Evolutionary conservation across 2,113 vertebrate genomes (phyloP), one percentile per base, ranked within the genome.

Genomic region (Callorhinus ursinus): DNA sequence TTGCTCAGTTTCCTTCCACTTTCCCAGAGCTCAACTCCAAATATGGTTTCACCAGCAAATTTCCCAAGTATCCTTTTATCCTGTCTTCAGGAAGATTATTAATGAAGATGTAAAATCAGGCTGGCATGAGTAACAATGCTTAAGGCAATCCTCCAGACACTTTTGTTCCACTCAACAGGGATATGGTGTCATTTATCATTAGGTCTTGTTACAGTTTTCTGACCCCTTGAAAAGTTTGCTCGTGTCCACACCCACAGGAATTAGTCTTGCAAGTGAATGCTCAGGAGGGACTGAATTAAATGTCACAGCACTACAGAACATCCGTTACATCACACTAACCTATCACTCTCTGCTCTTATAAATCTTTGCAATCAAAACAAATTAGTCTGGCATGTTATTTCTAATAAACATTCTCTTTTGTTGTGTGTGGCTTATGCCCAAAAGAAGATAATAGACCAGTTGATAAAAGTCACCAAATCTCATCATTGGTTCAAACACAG

Each of bases 311-410:
- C 55, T 63, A 95, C 2, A 59, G 28, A 86, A 57, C 97, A 87
- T 90, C 95, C 86, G 51, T 96, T 80, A 93, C 90, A 71, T 96
- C 94, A 96, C 51, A 88, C 84, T 97, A 77, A 91, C 88, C 90
- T 83, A 76, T 95, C 53, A 28, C n/a, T 95, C 92, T 80, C 90
- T 63, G 13, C 33, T 76, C 81, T 61, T 92, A 86, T 93, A 93
- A 96, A 96, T 94, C 97, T 90, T 95, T 92, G 88, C 80, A 76
- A 88, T 83, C 96, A 95, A 93, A 96, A 97, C 96, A 97, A 93
- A 96, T 92, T 95, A 95, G 96, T 95, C 96, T 72, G 61, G 46
- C 63, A 86, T 39, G 39, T 77, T 81, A 69, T 90, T 90, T 77
- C 81, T 88, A 95, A 94, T 88, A 90, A 97, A 90, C 84, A 86